Evolutionary conservation across 64 coral and sea anemone species (phyloP).

Genomic region (Montipora sp.): DNA sequence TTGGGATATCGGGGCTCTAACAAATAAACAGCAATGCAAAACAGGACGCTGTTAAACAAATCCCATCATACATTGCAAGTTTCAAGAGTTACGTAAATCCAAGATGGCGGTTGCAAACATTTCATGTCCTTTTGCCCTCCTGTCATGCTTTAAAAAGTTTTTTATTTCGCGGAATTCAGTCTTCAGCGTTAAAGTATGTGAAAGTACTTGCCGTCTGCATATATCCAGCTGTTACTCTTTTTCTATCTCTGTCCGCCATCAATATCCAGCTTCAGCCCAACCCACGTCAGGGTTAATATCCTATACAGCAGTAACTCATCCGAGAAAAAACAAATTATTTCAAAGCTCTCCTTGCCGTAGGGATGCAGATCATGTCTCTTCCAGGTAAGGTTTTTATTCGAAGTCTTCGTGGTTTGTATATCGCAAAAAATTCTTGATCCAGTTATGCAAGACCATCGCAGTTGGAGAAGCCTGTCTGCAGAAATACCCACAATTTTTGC

Average conservation of each 20-base stretch:
- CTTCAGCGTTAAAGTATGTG: neutral
- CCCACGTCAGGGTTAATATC: neutral
- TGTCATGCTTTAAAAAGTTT: neutral
- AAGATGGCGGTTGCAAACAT: conserved; percentile 16
- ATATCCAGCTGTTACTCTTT: neutral
- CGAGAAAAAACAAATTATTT: neutral
- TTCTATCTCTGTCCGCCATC: neutral
- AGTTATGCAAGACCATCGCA: too few relatives aligned
- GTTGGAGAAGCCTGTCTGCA: too few relatives aligned
- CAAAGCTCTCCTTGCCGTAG: neutral
- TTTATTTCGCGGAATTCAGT: neutral
- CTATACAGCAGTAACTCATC: neutral
- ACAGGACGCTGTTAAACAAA: neutral
- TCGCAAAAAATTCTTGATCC: neutral
- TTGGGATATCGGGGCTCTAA: conserved; percentile 30
- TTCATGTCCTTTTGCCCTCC: neutral
- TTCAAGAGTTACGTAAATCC: neutral
- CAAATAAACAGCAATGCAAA: conserved; percentile 15
- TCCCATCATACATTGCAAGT: neutral
- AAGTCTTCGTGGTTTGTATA: neutral
- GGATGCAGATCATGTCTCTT: neutral
- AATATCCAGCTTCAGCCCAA: neutral
- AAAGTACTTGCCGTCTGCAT: neutral
- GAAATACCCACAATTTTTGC: too few relatives aligned
- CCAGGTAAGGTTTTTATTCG: neutral